phyloP scores from a whole-genome alignment of 2,113 vertebrate species.

The Sporophila hypoxantha region DNA sequence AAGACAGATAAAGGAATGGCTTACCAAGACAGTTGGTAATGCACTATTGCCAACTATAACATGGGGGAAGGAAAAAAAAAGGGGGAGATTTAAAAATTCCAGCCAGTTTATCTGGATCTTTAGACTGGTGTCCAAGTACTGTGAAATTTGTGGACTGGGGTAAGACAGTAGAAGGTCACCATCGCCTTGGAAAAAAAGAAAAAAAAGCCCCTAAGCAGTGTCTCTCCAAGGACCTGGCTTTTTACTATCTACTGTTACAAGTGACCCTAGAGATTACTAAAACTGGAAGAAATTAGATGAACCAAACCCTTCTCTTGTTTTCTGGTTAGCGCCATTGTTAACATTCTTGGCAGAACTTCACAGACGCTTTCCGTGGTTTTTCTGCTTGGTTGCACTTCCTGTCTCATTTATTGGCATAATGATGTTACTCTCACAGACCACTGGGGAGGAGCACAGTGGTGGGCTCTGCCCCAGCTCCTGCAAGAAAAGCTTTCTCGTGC shows the following conservation, averaged over 20 bases:
- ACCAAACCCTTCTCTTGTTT: neutral
- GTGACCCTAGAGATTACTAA: neutral
- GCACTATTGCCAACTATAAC: neutral
- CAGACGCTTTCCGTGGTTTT: neutral
- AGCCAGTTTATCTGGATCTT: neutral
- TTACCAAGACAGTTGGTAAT: neutral
- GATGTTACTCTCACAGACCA: neutral
- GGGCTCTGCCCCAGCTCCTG: neutral
- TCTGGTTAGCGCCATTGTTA: neutral
- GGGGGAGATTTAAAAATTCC: neutral
- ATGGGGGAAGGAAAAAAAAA: too few species aligned
- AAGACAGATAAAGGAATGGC: neutral
- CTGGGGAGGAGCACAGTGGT: neutral
- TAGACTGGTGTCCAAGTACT: neutral
- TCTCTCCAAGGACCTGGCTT: neutral
- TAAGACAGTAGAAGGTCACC: neutral
- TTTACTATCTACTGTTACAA: neutral
- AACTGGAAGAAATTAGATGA: neutral
- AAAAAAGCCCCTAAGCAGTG: neutral
- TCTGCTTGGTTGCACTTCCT: constrained; percentile 18
- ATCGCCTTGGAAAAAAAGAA: neutral
- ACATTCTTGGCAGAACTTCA: constrained; percentile 11
- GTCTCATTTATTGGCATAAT: neutral
- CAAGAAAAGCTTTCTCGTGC: neutral
- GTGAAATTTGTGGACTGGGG: neutral